phyloP scores from a whole-genome alignment of 92 coral and sea anemone species.

The Heteractis magnifica region DNA sequence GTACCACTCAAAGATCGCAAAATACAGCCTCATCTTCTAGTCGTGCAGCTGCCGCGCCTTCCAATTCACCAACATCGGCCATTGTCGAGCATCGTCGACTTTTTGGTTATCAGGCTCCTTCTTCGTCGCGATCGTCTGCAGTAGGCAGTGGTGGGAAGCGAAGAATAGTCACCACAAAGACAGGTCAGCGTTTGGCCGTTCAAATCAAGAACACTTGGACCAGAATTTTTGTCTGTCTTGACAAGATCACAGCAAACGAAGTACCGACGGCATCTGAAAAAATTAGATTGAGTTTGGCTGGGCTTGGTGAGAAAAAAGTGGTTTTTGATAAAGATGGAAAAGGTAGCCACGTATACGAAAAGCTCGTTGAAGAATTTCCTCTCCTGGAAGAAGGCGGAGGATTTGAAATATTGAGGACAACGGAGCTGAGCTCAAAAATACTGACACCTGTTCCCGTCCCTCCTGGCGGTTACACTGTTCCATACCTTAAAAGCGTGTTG shows the following conservation, averaged over 20 bases:
- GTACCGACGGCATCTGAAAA: conserved; percentile 54
- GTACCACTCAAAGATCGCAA: conserved; percentile 21
- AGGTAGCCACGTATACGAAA: conserved; percentile 41
- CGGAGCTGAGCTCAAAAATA: conserved; percentile 28
- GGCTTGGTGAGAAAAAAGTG: conserved; percentile 48
- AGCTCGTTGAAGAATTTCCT: too few species aligned
- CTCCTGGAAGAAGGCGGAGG: conserved; percentile 49
- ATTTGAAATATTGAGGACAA: conserved; percentile 50
- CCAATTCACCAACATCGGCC: conserved; percentile 35
- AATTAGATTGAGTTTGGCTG: conserved; percentile 55
- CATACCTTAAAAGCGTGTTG: conserved; percentile 9
- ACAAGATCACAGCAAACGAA: conserved; percentile 25
- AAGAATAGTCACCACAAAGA: conserved; percentile 20
- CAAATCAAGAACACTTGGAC: conserved; percentile 46
- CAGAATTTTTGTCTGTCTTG: conserved; percentile 59
- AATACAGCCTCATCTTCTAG: conserved; percentile 19
- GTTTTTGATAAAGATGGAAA: conserved; percentile 34
- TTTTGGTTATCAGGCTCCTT: conserved; percentile 57
- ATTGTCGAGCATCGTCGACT: conserved; percentile 67
- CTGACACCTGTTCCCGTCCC: conserved; percentile 51
- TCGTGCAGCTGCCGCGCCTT: conserved; percentile 21
- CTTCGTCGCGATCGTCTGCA: conserved; percentile 25
- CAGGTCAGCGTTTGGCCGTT: conserved; percentile 18
- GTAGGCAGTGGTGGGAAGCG: conserved; percentile 11
- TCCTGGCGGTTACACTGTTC: conserved; percentile 45